Conservation (phyloP, 1,140 invertebrate genomes). For the Nautilus pompilius region DNA sequence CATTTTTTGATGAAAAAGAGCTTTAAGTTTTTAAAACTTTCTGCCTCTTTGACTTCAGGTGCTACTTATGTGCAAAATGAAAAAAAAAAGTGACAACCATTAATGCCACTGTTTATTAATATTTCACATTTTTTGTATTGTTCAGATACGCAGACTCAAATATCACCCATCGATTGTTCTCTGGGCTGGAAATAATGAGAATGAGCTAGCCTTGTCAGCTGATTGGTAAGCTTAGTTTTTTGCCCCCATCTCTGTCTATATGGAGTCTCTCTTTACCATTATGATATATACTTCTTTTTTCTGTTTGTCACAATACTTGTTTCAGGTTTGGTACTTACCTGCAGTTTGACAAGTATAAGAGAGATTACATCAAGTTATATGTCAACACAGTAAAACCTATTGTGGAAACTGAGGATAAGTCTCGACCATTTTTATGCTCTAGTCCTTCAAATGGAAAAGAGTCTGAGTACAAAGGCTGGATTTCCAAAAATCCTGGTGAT, state of each 20-base stretch:
- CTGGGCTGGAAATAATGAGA: constrained; percentile 93
- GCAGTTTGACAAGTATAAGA: constrained; percentile 53
- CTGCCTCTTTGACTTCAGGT: too few species aligned
- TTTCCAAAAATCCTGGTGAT: constrained; percentile 74
- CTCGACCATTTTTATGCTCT: constrained; percentile 73
- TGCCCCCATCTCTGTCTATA: not conserved
- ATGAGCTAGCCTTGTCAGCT: constrained; percentile 80
- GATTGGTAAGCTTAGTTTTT: constrained; percentile 65
- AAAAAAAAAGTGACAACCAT: not conserved
- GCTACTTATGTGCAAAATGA: too few species aligned
- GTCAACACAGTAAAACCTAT: constrained; percentile 71
- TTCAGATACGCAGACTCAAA: constrained; percentile 69
- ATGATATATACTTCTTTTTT: not conserved
- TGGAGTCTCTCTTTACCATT: not conserved
- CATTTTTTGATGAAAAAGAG: too few species aligned
- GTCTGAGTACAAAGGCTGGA: constrained; percentile 69
- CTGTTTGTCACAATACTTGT: constrained; percentile 2
- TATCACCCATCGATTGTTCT: constrained; percentile 85
- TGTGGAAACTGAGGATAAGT: constrained; percentile 64
- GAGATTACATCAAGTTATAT: constrained; percentile 86
- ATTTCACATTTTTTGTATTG: not conserved
- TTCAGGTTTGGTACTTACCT: constrained; percentile 28
- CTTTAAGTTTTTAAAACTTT: too few species aligned
- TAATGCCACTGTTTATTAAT: not conserved
- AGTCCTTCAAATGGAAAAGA: constrained; percentile 89